Evolutionary conservation across 2,797 vertebrate genomes (phyloP), one percentile per base, ranked within the genome.

Genomic region (Cichlasoma orientale): DNA sequence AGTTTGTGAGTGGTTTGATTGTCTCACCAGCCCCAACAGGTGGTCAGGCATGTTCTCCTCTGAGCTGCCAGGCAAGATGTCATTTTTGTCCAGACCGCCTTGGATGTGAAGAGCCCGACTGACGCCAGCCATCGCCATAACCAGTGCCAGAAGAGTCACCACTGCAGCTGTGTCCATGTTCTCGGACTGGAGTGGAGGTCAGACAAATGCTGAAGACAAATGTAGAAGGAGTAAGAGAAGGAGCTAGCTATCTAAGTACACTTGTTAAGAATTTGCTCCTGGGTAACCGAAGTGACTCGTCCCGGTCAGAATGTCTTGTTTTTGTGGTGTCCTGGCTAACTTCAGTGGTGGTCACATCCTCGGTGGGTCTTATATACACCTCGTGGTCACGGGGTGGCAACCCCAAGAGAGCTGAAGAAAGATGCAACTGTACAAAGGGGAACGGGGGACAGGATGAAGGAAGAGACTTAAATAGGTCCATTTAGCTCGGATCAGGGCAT

Each of bases 91-190:
- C 80, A 84, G 78, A 44, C 69, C n/a, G 1, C 86, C 85, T 55
- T 93, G 92, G 80, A 92, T 74, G 57, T 87, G 93, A 78, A 95
- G 86, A 79, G 93, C 88, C 18, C 84, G 93, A 59, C 88, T 88
- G 86, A 93, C 74, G 52, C 93, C 93, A 25, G 93, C 90, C 91
- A 92, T 73, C 19, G 90, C 89, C 90, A 95, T 52, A 7, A 93
- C 70, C 76, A 95, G 80, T 27, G 89, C 93, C 58, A 96, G 87
- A 54, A 96, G 73, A 79, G 91, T 92, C 74, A 90, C 83, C 81
- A 82, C 88, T n/a, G 87, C 79, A 36, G 91, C 82, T 25, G 92
- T 86, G 80, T 95, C 94, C 95, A 96, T 96, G 81, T 54, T 86
- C 54, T 73, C 47, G 69, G 57, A 55, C 41, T 68, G 2, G 18